phyloP scores from a whole-genome alignment of 2,797 vertebrate genomes.

The Loriculus beryllinus region DNA sequence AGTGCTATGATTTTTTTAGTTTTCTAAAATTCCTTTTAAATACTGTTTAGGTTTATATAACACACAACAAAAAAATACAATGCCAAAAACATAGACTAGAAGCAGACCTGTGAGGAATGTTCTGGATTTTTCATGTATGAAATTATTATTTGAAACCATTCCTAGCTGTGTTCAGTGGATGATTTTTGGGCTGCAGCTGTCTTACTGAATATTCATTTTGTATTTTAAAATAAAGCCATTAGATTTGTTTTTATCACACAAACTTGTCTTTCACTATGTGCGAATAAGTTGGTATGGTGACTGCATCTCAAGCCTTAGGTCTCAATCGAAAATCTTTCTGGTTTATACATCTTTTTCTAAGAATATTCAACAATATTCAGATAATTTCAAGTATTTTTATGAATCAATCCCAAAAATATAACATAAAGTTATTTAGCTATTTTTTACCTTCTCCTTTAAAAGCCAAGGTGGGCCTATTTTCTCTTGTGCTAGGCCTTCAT shows the following conservation, averaged over 20 bases:
- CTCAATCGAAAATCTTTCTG: background rate
- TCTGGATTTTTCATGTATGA: background rate
- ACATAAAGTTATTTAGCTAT: background rate
- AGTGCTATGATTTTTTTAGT: rapidly evolving
- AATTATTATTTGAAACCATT: background rate
- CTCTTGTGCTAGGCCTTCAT: background rate
- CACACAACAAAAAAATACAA: background rate
- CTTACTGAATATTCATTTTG: constrained; percentile 24
- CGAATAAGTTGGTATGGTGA: background rate
- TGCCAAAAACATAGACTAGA: background rate
- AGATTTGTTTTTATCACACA: constrained; percentile 1
- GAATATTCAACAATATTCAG: background rate
- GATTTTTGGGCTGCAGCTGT: constrained; percentile 8
- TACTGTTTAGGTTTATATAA: background rate
- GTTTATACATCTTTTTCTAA: background rate
- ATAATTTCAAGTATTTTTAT: background rate
- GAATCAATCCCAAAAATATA: background rate
- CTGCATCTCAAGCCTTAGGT: background rate
- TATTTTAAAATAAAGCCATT: constrained; percentile 46
- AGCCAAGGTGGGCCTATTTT: background rate
- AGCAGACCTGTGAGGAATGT: background rate
- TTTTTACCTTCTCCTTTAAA: background rate
- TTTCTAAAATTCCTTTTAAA: background rate
- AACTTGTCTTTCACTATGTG: background rate
- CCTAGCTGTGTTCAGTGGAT: background rate